Evolutionary conservation across 2,113 vertebrate genomes (phyloP), one percentile per base, ranked within the genome.

Genomic region (Blennius ocellaris): DNA sequence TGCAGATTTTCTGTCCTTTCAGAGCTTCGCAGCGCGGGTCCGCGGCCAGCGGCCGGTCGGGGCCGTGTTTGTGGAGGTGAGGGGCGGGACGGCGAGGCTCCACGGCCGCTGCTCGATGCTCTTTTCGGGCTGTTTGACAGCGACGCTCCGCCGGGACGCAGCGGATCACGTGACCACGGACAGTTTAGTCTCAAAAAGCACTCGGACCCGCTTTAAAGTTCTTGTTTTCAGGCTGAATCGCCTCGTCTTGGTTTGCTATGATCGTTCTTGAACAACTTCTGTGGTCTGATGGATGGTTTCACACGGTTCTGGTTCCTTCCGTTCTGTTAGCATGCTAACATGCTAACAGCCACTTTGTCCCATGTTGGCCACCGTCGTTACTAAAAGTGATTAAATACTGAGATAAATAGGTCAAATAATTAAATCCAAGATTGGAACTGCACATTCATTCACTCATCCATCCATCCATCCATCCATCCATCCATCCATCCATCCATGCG

Each of bases 91-190:
- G 7, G 14, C 40, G 5, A 2, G 11, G 11, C 8, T 59, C 14
- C n/a, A 12, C n/a, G 3, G 45, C 21, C 21, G 21, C 21, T 30
- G 21, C 21, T 30, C 21, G 21, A 4, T 30, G 40, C 60, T 1
- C 44, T 2, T 56, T 48, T 61, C 4, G 3, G 6, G 12, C 12
- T 64, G 16, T 54, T 47, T 75, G 52, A 38, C 9, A 17, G 11
- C 17, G 54, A 48, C 55, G 68, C 76, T 68, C 39, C 67, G 45
- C 30, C 60, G 44, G 59, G 62, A 65, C 82, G 59, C 76, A 49
- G 16, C n/a, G 70, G 85, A 30, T 93, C 92, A 93, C 91, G 89
- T 93, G 92, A 93, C 90, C 90, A 79, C 48, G 76, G 76, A 17
- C 72, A 78, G 38, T 81, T 76, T 61, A 51, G 51, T 55, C 36